Evolutionary conservation across 2,797 vertebrate genomes (phyloP).

Genomic region (Diplodus sargus): DNA sequence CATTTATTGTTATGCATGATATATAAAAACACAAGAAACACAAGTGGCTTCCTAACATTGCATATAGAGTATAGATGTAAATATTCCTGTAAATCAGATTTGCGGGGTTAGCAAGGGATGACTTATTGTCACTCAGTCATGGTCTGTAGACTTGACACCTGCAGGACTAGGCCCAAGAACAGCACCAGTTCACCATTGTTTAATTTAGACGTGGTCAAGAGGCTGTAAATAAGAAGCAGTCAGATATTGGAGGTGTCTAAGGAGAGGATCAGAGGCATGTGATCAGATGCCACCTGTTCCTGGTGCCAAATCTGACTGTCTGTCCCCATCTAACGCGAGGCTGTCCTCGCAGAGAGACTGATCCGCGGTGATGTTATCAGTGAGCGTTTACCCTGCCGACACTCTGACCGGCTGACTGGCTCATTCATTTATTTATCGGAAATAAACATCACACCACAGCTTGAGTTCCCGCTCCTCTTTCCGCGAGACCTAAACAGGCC

Average conservation of each 20-base stretch:
- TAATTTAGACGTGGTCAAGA: conserved; percentile 18
- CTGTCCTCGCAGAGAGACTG: not conserved
- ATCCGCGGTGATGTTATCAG: conserved; percentile 57
- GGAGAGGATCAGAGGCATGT: conserved; percentile 9
- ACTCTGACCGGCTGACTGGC: not conserved
- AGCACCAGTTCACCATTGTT: not conserved
- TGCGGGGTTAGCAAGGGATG: not conserved
- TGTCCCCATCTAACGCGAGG: not conserved
- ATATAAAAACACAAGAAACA: not conserved
- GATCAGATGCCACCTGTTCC: conserved; percentile 40
- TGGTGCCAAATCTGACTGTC: conserved; percentile 29
- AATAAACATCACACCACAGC: conserved; percentile 38
- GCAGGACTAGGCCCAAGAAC: not conserved
- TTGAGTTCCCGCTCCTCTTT: conserved; percentile 38
- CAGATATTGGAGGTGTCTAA: conserved; percentile 46
- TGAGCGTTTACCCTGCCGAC: conserved; percentile 37
- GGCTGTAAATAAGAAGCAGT: conserved; percentile 42
- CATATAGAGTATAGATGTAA: not conserved
- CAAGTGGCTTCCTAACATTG: not conserved
- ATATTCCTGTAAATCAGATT: conserved; percentile 7
- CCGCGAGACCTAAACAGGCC: not conserved
- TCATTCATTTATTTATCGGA: conserved; percentile 76
- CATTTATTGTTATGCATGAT: not conserved
- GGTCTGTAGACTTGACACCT: not conserved
- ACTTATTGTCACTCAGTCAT: not conserved